phyloP scores from a whole-genome alignment of 2,113 vertebrate species.

The Geothlypis trichas region DNA sequence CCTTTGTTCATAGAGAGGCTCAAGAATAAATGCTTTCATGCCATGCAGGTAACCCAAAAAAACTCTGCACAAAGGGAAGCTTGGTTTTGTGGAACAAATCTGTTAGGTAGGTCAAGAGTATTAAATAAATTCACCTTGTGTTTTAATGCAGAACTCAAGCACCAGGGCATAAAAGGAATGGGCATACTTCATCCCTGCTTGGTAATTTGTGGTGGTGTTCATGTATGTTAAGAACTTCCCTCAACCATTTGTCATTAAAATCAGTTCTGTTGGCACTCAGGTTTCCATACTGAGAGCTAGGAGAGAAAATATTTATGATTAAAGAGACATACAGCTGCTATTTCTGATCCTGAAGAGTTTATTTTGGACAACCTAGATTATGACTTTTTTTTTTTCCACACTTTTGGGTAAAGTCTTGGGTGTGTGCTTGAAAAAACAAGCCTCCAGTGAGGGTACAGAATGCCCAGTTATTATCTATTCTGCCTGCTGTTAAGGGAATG shows the following conservation, averaged over 20 bases:
- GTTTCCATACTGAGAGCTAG: constrained; percentile 46
- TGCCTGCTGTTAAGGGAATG: constrained; percentile 25
- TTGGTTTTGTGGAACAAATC: not conserved
- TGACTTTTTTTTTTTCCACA: not conserved
- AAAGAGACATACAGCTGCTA: constrained; percentile 58
- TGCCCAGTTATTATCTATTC: constrained; percentile 35
- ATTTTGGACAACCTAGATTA: constrained; percentile 54
- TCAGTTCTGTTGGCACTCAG: constrained; percentile 31
- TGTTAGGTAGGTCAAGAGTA: not conserved
- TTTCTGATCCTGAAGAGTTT: constrained; percentile 66
- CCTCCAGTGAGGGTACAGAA: constrained; percentile 38
- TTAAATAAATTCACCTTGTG: not conserved
- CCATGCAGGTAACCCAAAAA: not conserved
- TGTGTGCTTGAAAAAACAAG: constrained; percentile 68
- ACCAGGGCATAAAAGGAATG: not conserved
- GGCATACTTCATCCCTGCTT: not conserved
- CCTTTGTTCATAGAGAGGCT: not conserved
- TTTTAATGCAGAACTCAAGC: not conserved
- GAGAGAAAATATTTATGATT: constrained; percentile 61
- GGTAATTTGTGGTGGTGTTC: not conserved
- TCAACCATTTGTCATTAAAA: constrained; percentile 42
- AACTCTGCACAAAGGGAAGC: not conserved
- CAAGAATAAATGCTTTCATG: not conserved
- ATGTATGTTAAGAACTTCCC: not conserved
- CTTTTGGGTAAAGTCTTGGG: constrained; percentile 55